Conservation (phyloP, 2,888 invertebrate species). For the Ischnura elegans region DNA sequence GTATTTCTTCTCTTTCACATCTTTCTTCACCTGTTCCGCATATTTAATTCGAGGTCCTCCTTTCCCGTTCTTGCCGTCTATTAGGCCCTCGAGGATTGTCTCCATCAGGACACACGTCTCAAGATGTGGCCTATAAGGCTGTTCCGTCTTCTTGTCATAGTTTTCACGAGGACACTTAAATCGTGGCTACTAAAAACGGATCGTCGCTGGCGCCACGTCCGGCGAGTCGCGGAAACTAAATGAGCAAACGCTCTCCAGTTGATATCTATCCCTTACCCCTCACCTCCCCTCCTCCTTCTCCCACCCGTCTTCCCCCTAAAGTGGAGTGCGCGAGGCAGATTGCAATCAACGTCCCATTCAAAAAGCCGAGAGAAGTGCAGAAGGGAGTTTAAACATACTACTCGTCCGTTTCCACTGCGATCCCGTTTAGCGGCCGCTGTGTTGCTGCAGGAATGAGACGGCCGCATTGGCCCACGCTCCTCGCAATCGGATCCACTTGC, state of each 20-base stretch:
- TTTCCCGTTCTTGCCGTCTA: too few relatives aligned
- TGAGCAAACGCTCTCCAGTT: conserved; percentile 4
- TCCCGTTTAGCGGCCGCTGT: neutral
- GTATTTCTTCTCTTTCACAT: too few relatives aligned
- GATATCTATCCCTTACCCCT: neutral
- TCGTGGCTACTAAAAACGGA: too few relatives aligned
- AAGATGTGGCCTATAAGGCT: too few relatives aligned
- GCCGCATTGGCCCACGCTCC: neutral
- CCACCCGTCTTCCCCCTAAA: neutral
- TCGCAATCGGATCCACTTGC: neutral
- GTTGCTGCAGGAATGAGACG: neutral
- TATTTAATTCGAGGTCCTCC: neutral
- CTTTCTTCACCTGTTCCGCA: too few relatives aligned
- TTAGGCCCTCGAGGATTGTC: too few relatives aligned
- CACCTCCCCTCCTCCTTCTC: neutral
- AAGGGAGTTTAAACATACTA: neutral
- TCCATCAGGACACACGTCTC: too few relatives aligned
- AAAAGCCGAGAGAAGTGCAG: neutral
- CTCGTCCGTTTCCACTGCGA: neutral
- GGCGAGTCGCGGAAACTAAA: neutral
- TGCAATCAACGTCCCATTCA: conserved; percentile 15
- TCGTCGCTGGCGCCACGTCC: neutral
- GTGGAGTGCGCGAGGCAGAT: neutral
- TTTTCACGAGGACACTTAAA: too few relatives aligned
- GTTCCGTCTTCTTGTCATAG: too few relatives aligned